These are phyloP conservation scores for Hemaris fuciformis DNA, from an alignment of 2,888 invertebrate species.

Conservation along the genomic window DNA sequence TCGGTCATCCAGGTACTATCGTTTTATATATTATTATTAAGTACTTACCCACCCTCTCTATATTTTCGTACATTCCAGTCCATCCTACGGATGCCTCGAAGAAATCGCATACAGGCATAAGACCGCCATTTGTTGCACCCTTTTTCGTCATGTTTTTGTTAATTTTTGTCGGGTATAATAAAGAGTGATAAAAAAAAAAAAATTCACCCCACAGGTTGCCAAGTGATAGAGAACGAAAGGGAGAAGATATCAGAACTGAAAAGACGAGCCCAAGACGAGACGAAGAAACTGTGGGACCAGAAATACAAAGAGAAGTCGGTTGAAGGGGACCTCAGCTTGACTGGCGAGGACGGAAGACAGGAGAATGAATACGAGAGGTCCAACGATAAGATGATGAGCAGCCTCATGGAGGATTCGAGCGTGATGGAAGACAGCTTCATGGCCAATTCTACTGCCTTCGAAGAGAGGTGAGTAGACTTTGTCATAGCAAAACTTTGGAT, in stretches of 20 bases:
- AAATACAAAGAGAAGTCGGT: conserved; percentile 41
- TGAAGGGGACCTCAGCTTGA: conserved; percentile 2
- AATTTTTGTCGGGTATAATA: no score
- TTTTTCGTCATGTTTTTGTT: no score
- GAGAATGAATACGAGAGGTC: conserved; percentile 7
- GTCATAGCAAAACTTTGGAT: no score
- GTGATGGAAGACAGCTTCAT: conserved; percentile 57
- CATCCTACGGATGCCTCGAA: no score
- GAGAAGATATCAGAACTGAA: conserved; percentile 93
- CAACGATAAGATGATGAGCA: conserved; percentile 14
- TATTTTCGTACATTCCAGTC: no score
- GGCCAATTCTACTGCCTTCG: conserved; percentile 59
- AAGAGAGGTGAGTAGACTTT: conserved; percentile 60
- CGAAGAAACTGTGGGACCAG: conserved; percentile 92
- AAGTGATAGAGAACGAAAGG: conserved; percentile 95
- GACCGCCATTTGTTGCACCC: no score
- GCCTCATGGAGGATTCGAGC: conserved; percentile 46
- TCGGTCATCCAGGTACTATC: no score
- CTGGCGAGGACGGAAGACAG: neutral
- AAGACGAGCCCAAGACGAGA: conserved; percentile 93
- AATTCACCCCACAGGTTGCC: conserved; percentile 92
- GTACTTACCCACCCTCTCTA: no score
- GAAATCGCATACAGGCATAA: no score
- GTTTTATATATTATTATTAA: no score
- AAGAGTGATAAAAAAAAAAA: no score